Conservation (phyloP, 2,888 invertebrate genomes). For the Meteorus cinctellus region DNA sequence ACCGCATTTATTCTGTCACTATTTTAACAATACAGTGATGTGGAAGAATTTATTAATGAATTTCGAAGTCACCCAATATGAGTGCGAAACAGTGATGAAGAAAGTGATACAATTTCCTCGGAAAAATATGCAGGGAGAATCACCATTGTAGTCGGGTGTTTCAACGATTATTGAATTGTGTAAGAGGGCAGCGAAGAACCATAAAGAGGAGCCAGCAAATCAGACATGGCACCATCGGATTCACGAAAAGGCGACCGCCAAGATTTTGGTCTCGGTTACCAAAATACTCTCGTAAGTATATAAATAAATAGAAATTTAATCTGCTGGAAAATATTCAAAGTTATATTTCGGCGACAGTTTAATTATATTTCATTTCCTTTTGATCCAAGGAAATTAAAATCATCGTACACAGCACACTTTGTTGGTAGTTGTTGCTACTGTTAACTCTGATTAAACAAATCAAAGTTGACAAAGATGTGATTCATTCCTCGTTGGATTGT, state of each 20-base stretch:
- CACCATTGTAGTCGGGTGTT: neutral
- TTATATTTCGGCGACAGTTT: slow-evolving; percentile 8
- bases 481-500: neutral
- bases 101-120: neutral
- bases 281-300: slow-evolving; percentile 80
- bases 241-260: slow-evolving; percentile 74
- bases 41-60: neutral
- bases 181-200: neutral
- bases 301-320: neutral
- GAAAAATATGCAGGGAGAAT: neutral
- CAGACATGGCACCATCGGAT: slow-evolving; percentile 58
- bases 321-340: neutral
- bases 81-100: neutral
- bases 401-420: neutral
- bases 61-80: neutral
- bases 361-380: neutral
- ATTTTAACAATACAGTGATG: neutral
- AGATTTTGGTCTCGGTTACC: slow-evolving; percentile 81
- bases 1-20: no score
- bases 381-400: neutral
- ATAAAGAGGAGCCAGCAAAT: neutral
- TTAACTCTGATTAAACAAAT: slow-evolving; percentile 12
- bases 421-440: neutral
- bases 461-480: slow-evolving; percentile 13
- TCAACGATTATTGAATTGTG: neutral